Evolutionary conservation across 2,888 invertebrate species (phyloP).

Genomic region (Cataglyphis livida): DNA sequence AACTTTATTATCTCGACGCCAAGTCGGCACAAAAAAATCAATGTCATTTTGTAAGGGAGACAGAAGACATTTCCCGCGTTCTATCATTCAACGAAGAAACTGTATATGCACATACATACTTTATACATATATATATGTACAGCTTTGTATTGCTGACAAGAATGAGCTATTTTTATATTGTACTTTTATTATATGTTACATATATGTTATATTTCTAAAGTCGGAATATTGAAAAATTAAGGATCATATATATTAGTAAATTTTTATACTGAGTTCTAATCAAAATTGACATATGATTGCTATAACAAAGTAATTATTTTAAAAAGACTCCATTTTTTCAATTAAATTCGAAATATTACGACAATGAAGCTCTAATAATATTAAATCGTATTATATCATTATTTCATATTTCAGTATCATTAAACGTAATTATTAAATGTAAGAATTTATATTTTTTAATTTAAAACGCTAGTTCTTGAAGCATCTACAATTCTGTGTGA

Average conservation of each 20-base stretch:
- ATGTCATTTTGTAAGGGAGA: background rate
- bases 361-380: background rate
- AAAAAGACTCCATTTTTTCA: background rate
- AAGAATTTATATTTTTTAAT: background rate
- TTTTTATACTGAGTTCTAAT: background rate
- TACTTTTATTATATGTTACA: background rate
- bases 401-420: background rate
- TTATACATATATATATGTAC: background rate
- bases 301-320: background rate
- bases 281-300: background rate
- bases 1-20: conserved; percentile 17
- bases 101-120: background rate
- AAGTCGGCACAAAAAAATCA: background rate
- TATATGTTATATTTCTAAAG: background rate
- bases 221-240: background rate
- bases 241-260: background rate
- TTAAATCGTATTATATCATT: background rate
- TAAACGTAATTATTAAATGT: background rate
- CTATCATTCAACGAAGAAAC: background rate
- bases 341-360: background rate
- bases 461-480: background rate
- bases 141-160: background rate
- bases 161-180: background rate
- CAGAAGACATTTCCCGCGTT: background rate
- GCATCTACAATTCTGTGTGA: background rate